Percentiles rank a stretch among this genome's conserved stretches.
Evolutionary conservation across 2,113 vertebrate genomes (phyloP).

Genomic region (Jacana jacana): DNA sequence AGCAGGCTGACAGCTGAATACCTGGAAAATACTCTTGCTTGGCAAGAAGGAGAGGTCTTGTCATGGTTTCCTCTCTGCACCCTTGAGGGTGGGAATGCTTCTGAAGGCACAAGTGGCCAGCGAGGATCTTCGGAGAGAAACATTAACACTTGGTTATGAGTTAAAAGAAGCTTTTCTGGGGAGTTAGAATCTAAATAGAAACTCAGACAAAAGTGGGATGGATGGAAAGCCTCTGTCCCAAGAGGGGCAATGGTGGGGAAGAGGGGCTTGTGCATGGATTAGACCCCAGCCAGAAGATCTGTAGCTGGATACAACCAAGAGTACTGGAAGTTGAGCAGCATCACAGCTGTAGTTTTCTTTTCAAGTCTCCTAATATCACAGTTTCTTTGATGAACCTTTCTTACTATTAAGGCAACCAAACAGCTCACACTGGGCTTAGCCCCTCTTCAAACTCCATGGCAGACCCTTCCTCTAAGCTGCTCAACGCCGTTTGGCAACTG

Average conservation of each 20-base stretch:
- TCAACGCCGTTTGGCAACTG: neutral
- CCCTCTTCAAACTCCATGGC: neutral
- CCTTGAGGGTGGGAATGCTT: neutral
- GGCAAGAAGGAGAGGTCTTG: neutral
- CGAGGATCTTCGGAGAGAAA: neutral
- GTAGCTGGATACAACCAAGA: neutral
- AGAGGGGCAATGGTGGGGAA: neutral
- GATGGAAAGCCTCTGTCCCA: neutral
- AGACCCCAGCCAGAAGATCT: neutral
- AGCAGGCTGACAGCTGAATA: neutral
- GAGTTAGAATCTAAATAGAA: neutral
- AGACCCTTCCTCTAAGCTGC: neutral
- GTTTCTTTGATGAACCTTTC: neutral
- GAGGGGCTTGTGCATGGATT: neutral
- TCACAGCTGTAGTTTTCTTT: neutral
- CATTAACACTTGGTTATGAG: neutral
- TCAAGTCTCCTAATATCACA: neutral
- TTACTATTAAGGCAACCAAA: neutral
- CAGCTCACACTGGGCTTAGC: neutral
- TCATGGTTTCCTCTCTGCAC: neutral
- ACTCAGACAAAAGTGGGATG: neutral
- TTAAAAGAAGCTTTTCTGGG: neutral
- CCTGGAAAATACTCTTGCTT: neutral
- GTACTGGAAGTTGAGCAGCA: neutral
- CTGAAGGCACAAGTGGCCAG: neutral